Conservation (phyloP, 2,113 vertebrate genomes). For the Cygnus atratus region DNA sequence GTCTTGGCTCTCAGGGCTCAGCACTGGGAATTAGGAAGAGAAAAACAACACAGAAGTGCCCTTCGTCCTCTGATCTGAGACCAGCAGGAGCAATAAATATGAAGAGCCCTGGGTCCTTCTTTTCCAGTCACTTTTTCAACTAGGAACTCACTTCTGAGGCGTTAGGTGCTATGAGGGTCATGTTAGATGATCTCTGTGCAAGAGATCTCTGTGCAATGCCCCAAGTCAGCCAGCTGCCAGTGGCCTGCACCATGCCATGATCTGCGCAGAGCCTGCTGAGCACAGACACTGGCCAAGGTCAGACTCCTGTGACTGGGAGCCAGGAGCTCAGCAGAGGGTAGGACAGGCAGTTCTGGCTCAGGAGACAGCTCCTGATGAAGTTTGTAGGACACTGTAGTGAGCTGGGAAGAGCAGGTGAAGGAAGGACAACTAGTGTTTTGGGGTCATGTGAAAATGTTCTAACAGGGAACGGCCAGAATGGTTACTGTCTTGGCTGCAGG, state of each 20-base stretch:
- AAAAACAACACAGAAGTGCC: not conserved
- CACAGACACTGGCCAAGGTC: too few species aligned
- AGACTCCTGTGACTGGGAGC: rapidly evolving
- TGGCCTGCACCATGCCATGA: rapidly evolving
- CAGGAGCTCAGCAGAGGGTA: not conserved
- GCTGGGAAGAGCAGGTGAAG: not conserved
- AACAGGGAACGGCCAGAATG: not conserved
- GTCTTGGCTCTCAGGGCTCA: not conserved
- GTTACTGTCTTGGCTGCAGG: not conserved
- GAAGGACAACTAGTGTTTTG: rapidly evolving
- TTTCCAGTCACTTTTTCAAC: not conserved
- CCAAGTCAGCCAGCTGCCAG: too few species aligned
- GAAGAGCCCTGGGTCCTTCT: not conserved
- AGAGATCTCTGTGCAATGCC: not conserved
- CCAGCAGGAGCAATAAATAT: too few species aligned
- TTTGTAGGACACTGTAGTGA: not conserved
- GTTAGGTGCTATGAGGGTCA: not conserved
- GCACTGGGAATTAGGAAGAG: not conserved
- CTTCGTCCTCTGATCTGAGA: not conserved
- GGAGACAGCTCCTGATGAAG: not conserved
- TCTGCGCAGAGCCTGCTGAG: not conserved
- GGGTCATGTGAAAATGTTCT: not conserved
- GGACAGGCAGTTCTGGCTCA: not conserved
- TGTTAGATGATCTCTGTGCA: not conserved
- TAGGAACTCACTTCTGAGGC: not conserved